Percentiles rank a stretch among this genome's conserved stretches.
Conservation (phyloP, 2,888 invertebrate genomes). For the Dryocosmus kuriphilus region DNA sequence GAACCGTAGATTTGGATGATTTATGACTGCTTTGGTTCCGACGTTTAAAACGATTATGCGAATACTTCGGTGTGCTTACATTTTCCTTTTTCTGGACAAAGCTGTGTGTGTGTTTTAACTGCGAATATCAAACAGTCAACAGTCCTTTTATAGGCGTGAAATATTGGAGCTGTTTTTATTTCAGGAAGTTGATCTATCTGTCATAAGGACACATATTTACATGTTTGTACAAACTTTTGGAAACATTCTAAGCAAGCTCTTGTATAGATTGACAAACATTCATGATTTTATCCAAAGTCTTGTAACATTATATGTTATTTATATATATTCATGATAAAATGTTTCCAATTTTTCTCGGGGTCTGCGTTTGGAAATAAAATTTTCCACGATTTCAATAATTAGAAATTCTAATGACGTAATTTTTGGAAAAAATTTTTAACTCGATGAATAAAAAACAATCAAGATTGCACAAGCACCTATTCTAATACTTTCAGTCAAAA, state of each 20-base stretch:
- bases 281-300: background rate
- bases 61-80: background rate
- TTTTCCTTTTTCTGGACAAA: background rate
- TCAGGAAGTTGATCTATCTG: background rate
- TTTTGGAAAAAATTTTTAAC: too few relatives aligned
- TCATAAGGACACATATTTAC: background rate
- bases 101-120: background rate
- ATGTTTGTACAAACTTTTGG: background rate
- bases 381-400: too few relatives aligned
- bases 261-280: background rate
- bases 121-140: background rate
- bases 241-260: background rate
- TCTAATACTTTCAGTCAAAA: too few relatives aligned
- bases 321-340: too few relatives aligned
- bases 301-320: too few relatives aligned
- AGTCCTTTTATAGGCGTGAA: background rate
- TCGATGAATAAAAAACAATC: too few relatives aligned
- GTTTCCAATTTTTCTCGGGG: too few relatives aligned
- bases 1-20: constrained; percentile 28
- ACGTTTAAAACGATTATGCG: constrained; percentile 21
- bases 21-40: constrained; percentile 29
- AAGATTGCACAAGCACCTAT: too few relatives aligned
- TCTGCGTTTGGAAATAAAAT: too few relatives aligned
- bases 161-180: background rate
- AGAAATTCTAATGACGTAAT: too few relatives aligned